Base-by-base conservation (phyloP, 2,888 invertebrate species). In the Apotomis capreana region DNA sequence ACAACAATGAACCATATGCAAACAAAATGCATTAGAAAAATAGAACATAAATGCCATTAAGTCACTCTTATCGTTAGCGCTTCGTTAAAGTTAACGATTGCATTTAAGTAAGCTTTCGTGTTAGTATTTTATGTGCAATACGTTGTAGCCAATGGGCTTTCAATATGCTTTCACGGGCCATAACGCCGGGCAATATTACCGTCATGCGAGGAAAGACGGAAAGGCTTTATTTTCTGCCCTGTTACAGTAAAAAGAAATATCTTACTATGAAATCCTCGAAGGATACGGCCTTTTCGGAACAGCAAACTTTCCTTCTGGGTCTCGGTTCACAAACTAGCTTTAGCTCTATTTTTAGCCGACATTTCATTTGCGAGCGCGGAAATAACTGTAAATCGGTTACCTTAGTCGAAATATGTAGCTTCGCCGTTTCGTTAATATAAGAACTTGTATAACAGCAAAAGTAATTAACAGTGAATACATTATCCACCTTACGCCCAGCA, bases 141-240 rank as follows among this genome's bases (percentile, higher is more conserved):
- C 63, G 52, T 58, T 68, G 67, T 72, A 58, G 58, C 52, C 63
- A 57, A 58, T 68, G 58, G 72, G 44, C 67, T 84, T 84, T 83
- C 84, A 78, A 86, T 87, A 83, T 81, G 78, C 80, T 83, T 85
- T 87, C 82, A 84, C 81, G 82, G 81, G 78, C 82, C 82, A 84
- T 87, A 61, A 71, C 70, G 26, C 37, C 55, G 44, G 52, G 59
- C 61, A 15, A 61, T 67, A 67, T 67, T 67, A 59, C 49, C 58
- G 46, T 51, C 58, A 58, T 59, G 57, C 49, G 58, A 67, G 67
- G 57, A 49, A 12, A 49, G 44, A 37, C 9, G 65, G 61, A 46
- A 62, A 62, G 61, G 61, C 46, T 65, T 70, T 64, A 44, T 57
- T 44, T 57, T 62, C 60, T 26, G 26, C 26, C 26, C 26, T 26